A percentile compares a stretch with the other conserved stretches of the same genome.
phyloP scores from a whole-genome alignment of 2,797 vertebrate species.

The Thamnophis elegans region DNA sequence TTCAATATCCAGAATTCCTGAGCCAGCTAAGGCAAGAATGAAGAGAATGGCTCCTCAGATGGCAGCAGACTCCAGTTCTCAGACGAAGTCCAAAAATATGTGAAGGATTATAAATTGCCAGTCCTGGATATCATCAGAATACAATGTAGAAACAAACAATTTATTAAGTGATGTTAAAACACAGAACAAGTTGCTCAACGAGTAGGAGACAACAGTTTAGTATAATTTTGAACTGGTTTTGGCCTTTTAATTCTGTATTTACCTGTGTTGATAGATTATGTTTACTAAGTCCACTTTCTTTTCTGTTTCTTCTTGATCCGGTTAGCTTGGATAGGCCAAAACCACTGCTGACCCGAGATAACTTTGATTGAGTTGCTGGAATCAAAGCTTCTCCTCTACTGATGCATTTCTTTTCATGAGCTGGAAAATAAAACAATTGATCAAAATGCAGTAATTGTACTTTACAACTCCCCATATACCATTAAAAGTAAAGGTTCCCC shows the following conservation, averaged over 20 bases:
- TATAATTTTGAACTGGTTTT: background rate
- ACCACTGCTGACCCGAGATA: conserved; percentile 95
- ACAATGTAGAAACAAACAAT: background rate
- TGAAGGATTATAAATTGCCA: background rate
- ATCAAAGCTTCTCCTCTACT: conserved; percentile 88
- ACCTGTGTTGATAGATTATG: conserved; percentile 95
- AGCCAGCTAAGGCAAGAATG: background rate
- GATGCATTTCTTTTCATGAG: conserved; percentile 94
- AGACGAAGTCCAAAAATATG: background rate
- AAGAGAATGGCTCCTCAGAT: background rate
- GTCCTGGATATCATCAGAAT: background rate
- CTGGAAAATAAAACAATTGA: conserved; percentile 66
- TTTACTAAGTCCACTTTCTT: conserved; percentile 91
- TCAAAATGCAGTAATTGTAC: background rate
- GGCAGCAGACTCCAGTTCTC: background rate
- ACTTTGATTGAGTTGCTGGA: conserved; percentile 89
- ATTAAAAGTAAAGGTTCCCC: too few species aligned
- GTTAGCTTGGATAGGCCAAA: conserved; percentile 97
- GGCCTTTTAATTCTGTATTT: conserved; percentile 7
- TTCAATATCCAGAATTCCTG: too few species aligned
- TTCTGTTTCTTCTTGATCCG: conserved; percentile 90
- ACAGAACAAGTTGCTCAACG: background rate
- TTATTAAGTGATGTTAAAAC: background rate
- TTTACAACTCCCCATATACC: background rate
- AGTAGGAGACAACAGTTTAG: background rate